A percentile compares a stretch with the other conserved stretches of the same genome.
These are phyloP conservation scores for Leptura quadrifasciata DNA, from an alignment of 2,888 invertebrate genomes.

Conservation along the genomic window DNA sequence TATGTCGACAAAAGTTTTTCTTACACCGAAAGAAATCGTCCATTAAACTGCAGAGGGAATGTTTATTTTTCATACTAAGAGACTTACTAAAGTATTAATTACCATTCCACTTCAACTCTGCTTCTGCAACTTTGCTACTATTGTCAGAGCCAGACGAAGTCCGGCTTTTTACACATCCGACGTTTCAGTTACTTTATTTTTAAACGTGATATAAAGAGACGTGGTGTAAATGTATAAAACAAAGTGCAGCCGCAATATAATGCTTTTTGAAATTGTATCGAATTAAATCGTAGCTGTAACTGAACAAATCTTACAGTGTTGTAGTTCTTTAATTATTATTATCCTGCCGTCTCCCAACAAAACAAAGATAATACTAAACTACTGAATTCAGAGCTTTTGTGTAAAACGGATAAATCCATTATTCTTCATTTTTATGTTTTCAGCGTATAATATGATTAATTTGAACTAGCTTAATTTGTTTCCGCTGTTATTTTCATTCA, in stretches of 20 bases:
- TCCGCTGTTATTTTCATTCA: no score
- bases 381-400: no score
- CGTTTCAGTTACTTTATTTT: slow-evolving; percentile 16
- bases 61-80: slow-evolving; percentile 11
- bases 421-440: no score
- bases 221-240: slow-evolving; percentile 4
- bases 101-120: slow-evolving; percentile 3
- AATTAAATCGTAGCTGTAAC: neutral
- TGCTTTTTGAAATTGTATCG: neutral
- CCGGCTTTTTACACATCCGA: slow-evolving; percentile 1
- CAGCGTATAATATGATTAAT: no score
- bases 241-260: neutral
- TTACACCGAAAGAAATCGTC: neutral
- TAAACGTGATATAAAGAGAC: slow-evolving; percentile 21
- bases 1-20: neutral
- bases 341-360: no score
- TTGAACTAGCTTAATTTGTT: no score
- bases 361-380: no score
- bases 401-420: no score
- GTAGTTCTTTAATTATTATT: no score
- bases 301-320: neutral
- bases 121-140: slow-evolving; percentile 1
- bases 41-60: neutral
- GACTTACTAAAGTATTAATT: slow-evolving; percentile 17
- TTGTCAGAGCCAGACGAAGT: slow-evolving; percentile 21